Base-by-base conservation (phyloP, 2,888 invertebrate genomes). In the Eremobia ochroleuca region DNA sequence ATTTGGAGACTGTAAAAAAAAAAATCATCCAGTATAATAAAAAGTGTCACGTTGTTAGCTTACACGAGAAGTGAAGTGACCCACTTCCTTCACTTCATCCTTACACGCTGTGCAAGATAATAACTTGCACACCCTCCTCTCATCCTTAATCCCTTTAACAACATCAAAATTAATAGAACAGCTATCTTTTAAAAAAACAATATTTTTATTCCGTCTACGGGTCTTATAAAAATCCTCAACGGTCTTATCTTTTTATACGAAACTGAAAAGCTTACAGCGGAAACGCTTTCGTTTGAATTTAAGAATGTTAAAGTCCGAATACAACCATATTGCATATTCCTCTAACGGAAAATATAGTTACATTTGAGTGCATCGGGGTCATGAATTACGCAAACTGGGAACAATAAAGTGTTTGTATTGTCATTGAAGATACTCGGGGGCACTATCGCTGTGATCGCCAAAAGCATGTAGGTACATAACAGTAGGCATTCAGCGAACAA, bases 401-500 rank as follows among this genome's bases (percentile, higher is more conserved):
- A 91, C 91, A 91, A 91, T 93, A 91, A 91, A 93, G 92, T 93
- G 92, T 93, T 93, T 92, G 92, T 90, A 87, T 87, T 91, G 90
- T 89, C 91, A 93, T 92, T 93, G 92, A 94, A 92, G 93, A 91
- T 93, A 93, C 94, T 94, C 92, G 80, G 86, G 91, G 92, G 92
- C 92, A 90, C 90, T 93, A 93, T 93, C 92, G 89, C 91, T 85
- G 86, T 91, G 93, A 92, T 94, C 94, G 90, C 93, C 93, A 88
- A 93, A 93, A 94, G 92, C 95, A 92, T 94, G 94, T 94, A 85
- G 67, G 82, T 85, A 95, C 94, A 94, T 93, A 94, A 94, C 94
- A 93, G 88, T 92, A 84, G 93, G 94, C 94, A 94, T 93, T 93
- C 91, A 93, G 93, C 91, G 95, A 94, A 95, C 96, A 96, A 94